These are phyloP conservation scores for Lasaia peninsularis DNA, from an alignment of 1,140 invertebrate species.

Conservation along the genomic window DNA sequence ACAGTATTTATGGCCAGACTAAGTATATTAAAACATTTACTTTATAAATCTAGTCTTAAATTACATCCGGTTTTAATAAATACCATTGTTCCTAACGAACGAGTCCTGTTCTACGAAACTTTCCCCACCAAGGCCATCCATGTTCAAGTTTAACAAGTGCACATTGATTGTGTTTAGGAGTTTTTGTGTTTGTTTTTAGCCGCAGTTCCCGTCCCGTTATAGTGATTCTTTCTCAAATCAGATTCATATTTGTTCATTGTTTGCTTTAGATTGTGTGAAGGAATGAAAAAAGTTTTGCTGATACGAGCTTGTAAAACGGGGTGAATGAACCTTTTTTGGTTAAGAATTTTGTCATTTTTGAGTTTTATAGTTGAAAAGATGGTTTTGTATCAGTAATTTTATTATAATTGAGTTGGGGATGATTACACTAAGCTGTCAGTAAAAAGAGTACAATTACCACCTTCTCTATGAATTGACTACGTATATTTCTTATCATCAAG, in stretches of 20 bases:
- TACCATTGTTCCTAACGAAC: background rate
- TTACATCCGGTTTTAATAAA: too few species aligned
- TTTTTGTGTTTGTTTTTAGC: background rate
- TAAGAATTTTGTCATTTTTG: background rate
- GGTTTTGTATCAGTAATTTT: background rate
- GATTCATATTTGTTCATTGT: conserved; percentile 12
- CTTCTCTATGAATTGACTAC: too few species aligned
- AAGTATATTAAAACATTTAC: too few species aligned
- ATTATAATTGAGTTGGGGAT: too few species aligned
- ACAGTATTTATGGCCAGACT: too few species aligned
- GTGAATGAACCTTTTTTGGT: conserved; percentile 1
- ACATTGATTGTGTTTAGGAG: background rate
- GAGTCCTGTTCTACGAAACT: background rate
- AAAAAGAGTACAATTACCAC: too few species aligned
- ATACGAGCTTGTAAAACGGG: conserved; percentile 2
- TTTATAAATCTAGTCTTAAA: too few species aligned
- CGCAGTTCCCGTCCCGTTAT: background rate
- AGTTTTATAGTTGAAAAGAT: background rate
- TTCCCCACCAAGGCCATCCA: background rate
- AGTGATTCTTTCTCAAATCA: conserved; percentile 8
- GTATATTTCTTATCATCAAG: too few species aligned
- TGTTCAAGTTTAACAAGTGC: background rate
- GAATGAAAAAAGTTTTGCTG: conserved; percentile 9
- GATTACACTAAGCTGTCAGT: too few species aligned
- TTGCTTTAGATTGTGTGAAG: conserved; percentile 9